Evolutionary conservation across 2,888 invertebrate species (phyloP), one percentile per base, ranked within the genome.

Genomic region (Lordiphosa andalusiaca): DNA sequence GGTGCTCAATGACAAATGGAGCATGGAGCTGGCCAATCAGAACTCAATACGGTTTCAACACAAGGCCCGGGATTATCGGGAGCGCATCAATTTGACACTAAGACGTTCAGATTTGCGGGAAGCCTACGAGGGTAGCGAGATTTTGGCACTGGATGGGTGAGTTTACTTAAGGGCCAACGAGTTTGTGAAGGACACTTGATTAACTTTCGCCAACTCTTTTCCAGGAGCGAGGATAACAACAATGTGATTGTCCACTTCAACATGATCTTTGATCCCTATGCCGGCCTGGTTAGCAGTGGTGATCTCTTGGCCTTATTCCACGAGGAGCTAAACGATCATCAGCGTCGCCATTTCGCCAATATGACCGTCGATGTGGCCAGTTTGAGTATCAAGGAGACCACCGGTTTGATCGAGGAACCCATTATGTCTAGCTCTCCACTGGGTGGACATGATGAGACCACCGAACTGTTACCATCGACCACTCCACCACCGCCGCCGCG

Each of bases 81-180:
- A 94, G 86, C 92, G 94, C 67, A 92, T 97, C 66, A 93, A 94
- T 90, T 91, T 94, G 60, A 90, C 95, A 38, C 94, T 95, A 86
- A 91, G 93, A 56, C 92, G 94, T 74, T 96, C 96, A 53, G 92
- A 93, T 74, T 90, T 95, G 36, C 92, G 93, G 69, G 92, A 94
- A 71, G 93, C 95, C 56, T 96, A 95, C 87, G 91, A 94, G 62
- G 92, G 93, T 19, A 93, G 94, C 25, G 96, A 96, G 86, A 93
- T 96, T 55, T 91, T 96, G 50, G 96, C 96, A 19, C 91, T 96
- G 50, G 96, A 96, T 88, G 95, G 94, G 96, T 96, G 90, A 91
- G 91, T 38, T 3, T 5, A 6, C 3, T n/a, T 13, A 7, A 23
- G n/a, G 19, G 4, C 2, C 21, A 21, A 1, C 16, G 16, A 16